These are phyloP conservation scores for Amorpha juglandis DNA, from an alignment of 2,888 invertebrate genomes.

Conservation along the genomic window DNA sequence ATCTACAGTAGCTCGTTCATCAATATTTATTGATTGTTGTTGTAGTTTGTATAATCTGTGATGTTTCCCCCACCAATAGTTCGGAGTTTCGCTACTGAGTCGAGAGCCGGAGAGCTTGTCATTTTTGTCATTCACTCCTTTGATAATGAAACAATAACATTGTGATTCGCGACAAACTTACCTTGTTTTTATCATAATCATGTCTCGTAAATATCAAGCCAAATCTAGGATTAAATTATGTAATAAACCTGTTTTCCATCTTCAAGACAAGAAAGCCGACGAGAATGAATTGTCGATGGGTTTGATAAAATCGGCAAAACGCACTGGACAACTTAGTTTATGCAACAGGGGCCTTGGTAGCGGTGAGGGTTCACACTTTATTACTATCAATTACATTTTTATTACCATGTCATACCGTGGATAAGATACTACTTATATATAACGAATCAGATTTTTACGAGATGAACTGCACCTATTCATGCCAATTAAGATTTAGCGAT, in stretches of 20 bases:
- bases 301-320: slow-evolving; percentile 91
- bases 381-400: slow-evolving; percentile 18
- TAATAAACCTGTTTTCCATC: slow-evolving; percentile 86
- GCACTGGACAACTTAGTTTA: slow-evolving; percentile 91
- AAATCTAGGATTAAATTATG: slow-evolving; percentile 69
- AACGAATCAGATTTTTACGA: background rate
- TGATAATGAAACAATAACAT: slow-evolving; percentile 8
- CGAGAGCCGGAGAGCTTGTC: background rate
- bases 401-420: background rate
- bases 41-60: background rate
- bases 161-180: background rate
- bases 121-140: background rate
- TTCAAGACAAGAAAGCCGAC: slow-evolving; percentile 89
- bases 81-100: background rate
- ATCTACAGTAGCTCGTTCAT: too few relatives aligned
- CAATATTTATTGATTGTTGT: background rate
- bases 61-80: background rate
- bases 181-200: slow-evolving; percentile 37
- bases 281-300: slow-evolving; percentile 87
- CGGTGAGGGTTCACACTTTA: slow-evolving; percentile 78
- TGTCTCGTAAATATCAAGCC: slow-evolving; percentile 65
- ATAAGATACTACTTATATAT: background rate
- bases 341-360: slow-evolving; percentile 89
- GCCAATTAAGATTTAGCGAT: too few relatives aligned
- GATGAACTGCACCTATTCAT: background rate